A percentile compares a stretch with the other conserved stretches of the same genome.
Conservation (phyloP, 2,113 vertebrate genomes). For the Mormyrus iriodes region DNA sequence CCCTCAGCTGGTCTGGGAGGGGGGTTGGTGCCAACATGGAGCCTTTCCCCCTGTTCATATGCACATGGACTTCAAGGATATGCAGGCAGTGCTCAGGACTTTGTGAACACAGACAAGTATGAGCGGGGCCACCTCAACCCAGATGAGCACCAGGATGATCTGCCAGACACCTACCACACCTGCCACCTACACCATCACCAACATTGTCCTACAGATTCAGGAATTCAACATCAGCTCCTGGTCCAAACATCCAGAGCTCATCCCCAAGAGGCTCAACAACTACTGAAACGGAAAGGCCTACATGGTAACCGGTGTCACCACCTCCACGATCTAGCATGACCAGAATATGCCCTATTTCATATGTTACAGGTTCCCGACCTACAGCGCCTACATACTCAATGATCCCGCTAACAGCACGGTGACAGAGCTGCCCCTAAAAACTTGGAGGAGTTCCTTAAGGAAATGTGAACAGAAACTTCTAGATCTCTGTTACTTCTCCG, state of each 20-base stretch:
- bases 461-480: constrained; percentile 59
- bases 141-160: constrained; percentile 56
- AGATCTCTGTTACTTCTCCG: constrained; percentile 56
- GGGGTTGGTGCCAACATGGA: constrained; percentile 58
- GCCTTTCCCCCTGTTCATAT: constrained; percentile 52
- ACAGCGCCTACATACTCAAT: constrained; percentile 52
- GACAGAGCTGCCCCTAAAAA: constrained; percentile 56
- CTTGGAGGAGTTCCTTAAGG: constrained; percentile 57
- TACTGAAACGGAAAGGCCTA: constrained; percentile 53
- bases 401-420: constrained; percentile 53
- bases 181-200: constrained; percentile 57
- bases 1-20: constrained; percentile 51
- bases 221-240: constrained; percentile 60
- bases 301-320: constrained; percentile 52
- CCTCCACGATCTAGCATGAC: constrained; percentile 55
- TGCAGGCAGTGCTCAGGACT: constrained; percentile 59
- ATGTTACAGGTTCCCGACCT: constrained; percentile 59
- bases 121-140: constrained; percentile 56
- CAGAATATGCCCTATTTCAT: constrained; percentile 55
- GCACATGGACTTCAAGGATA: constrained; percentile 63
- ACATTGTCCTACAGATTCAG: constrained; percentile 53
- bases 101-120: constrained; percentile 50
- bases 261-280: constrained; percentile 59
- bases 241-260: constrained; percentile 57
- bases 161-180: constrained; percentile 58